Conservation (phyloP, 2,888 invertebrate genomes). For the Griposia aprilina region DNA sequence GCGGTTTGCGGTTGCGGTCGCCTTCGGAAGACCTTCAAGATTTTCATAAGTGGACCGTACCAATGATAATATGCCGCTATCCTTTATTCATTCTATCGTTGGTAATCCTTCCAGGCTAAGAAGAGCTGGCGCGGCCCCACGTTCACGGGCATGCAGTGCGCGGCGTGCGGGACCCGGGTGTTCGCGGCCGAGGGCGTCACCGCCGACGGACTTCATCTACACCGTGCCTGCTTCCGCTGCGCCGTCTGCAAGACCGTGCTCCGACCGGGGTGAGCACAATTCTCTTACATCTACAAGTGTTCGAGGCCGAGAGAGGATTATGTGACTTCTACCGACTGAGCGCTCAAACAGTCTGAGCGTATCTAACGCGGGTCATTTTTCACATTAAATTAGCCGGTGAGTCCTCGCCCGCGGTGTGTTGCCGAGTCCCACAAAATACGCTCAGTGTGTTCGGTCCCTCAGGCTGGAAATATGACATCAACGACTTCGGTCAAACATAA, state of each 20-base stretch:
- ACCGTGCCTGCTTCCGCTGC: conserved; percentile 98
- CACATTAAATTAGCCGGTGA: neutral
- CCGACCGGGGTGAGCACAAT: conserved; percentile 91
- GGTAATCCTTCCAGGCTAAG: conserved; percentile 67
- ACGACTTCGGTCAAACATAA: neutral
- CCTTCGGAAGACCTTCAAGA: neutral
- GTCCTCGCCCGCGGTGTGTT: neutral
- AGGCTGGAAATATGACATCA: neutral
- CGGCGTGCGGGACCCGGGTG: conserved; percentile 96
- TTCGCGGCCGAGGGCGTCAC: conserved; percentile 98
- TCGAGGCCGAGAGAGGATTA: neutral
- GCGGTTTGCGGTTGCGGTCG: neutral
- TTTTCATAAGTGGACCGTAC: neutral
- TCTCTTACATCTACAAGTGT: neutral
- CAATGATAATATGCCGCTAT: neutral
- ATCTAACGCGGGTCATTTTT: neutral
- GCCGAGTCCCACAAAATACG: neutral
- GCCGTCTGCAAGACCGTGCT: conserved; percentile 97
- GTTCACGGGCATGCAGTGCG: conserved; percentile 91
- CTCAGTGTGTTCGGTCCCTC: neutral
- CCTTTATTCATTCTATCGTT: neutral
- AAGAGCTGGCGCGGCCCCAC: conserved; percentile 82
- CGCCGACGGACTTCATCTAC: conserved; percentile 96
- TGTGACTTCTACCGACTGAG: neutral
- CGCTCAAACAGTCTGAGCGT: neutral